Base-by-base conservation (phyloP, 1,140 invertebrate genomes). In the Sarcophaga bullata region DNA sequence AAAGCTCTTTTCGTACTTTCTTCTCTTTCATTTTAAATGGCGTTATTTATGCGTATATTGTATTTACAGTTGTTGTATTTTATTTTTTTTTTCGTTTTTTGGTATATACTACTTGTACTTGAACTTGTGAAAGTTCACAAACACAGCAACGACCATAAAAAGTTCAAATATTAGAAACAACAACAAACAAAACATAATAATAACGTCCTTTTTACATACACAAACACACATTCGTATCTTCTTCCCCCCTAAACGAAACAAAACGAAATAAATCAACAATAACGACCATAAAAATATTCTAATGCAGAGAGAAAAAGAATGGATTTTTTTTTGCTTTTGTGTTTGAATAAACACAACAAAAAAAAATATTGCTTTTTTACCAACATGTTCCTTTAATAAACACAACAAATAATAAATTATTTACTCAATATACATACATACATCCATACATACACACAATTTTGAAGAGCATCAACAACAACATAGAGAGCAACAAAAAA, bases 21-120 rank as follows among this genome's bases (percentile, higher is more conserved):
- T 58, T n/a, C 54, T n/a, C 15, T 68, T 19, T 68, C n/a, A 68
- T 68, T 25, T 19, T 37, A 37, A 37, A 37, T 37, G 50, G 13
- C 62, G n/a, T 68, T 68, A 68, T 68, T 68, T 68, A 68, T 68
- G 62, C n/a, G 62, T 68, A 62, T 62, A 37, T 37, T 37, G 1
- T 37, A 37, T 37, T 37, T 37, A 37, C 25, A 37, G 25, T 37
- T 37, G 25, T 37, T 37, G 54, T 62, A 25, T 58, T 58, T 37
- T 37, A 4, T 37, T 37, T 15, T 6, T 68, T 5, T 68, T 68
- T 17, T 68, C 10, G 50, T 52, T 52, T 68, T 68, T n/a, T 68
- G 17, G 62, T 68, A n/a, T 68, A 25, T 68, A 19, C 17, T 19
- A 68, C 17, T 19, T 68, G 62, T 68, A 68, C 62, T 68, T 68